phyloP scores from a whole-genome alignment of 2,888 invertebrate genomes.

The Tetheella fluctuosa region DNA sequence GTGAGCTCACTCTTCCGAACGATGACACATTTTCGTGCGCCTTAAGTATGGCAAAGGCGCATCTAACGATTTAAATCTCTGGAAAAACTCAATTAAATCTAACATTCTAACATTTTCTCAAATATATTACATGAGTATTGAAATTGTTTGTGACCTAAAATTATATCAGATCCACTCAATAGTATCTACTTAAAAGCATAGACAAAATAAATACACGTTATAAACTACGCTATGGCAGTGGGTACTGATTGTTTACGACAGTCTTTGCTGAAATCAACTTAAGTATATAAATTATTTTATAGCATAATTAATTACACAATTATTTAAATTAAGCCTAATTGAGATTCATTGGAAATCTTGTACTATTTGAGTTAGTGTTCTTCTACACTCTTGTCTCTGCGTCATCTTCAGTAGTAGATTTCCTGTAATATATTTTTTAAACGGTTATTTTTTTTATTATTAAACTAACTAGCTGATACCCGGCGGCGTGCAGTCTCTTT shows the following conservation, averaged over 20 bases:
- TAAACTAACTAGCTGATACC: no score
- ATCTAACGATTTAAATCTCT: no score
- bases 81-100: neutral
- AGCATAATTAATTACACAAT: constrained; percentile 39
- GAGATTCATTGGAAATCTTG: constrained; percentile 84
- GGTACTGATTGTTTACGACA: constrained; percentile 68
- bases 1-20: no score
- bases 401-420: constrained; percentile 84
- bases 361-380: constrained; percentile 54
- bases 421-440: constrained; percentile 63
- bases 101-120: no score
- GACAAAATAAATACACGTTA: constrained; percentile 28
- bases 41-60: no score
- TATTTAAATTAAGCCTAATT: constrained; percentile 69
- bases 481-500: no score
- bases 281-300: constrained; percentile 38
- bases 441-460: neutral
- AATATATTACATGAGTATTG: neutral
- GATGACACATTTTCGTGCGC: no score
- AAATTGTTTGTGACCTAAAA: neutral
- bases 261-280: constrained; percentile 71
- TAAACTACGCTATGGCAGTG: constrained; percentile 76
- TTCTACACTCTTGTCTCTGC: constrained; percentile 78
- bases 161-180: constrained; percentile 1
- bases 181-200: constrained; percentile 43